Conservation (phyloP, 2,888 invertebrate species). For the Exocentrus adspersus region DNA sequence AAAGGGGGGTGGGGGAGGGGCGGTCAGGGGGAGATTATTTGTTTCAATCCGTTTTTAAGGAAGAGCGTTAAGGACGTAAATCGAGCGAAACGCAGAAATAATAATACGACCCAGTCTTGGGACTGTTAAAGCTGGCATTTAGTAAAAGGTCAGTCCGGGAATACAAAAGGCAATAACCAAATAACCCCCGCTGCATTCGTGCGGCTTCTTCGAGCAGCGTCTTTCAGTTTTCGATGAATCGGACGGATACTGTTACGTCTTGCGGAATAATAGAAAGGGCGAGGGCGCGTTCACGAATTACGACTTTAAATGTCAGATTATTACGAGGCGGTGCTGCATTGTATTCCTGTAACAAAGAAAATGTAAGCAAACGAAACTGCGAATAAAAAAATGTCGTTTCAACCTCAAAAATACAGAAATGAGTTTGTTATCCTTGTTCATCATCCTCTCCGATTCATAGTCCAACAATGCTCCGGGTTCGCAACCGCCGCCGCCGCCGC, state of each 20-base stretch:
- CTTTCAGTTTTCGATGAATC: conserved; percentile 47
- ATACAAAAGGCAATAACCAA: conserved; percentile 54
- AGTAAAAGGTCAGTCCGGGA: conserved; percentile 54
- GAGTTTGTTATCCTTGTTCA: no score
- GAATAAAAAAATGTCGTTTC: no score
- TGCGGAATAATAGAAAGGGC: conserved; percentile 40
- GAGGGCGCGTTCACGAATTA: conserved; percentile 38
- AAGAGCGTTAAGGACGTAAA: conserved; percentile 9
- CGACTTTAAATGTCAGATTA: conserved; percentile 44
- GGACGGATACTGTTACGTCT: conserved; percentile 43
- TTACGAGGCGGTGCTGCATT: no score
- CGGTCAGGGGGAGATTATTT: no score
- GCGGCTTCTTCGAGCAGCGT: conserved; percentile 57
- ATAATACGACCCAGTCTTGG: conserved; percentile 44
- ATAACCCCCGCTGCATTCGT: conserved; percentile 61
- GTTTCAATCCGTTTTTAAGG: no score
- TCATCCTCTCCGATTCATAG: no score
- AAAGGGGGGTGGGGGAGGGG: no score
- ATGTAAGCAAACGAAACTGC: no score
- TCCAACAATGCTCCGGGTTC: no score
- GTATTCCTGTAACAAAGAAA: no score
- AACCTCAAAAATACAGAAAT: no score
- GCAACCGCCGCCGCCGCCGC: conserved; percentile 16
- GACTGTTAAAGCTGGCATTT: conserved; percentile 53
- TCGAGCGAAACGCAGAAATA: conserved; percentile 29